Base-by-base conservation (phyloP, 2,797 vertebrate species). In the Martes flavigula region DNA sequence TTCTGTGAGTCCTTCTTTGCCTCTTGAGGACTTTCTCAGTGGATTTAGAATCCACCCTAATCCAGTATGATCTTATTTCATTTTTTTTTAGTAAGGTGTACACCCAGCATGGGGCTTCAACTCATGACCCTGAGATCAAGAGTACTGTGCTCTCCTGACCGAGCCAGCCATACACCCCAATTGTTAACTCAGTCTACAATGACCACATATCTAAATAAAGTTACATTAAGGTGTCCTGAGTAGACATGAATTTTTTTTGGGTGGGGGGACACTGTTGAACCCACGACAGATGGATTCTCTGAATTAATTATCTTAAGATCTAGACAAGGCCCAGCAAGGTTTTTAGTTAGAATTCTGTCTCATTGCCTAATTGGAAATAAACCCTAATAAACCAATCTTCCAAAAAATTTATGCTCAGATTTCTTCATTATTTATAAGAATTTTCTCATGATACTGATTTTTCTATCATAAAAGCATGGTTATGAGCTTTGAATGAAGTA, bases 361-460 rank as follows among this genome's bases (percentile, higher is more conserved):
- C 38, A 2, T 82, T 91, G 51, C 11, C 38, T 64, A 51, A 75
- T n/a, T 60, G 43, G 51, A 60, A 83, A 64, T 86, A 32, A 23
- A 89, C 32, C 38, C 72, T 79, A 66, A 72, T 73, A 72, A 91
- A 8, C n/a, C 87, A 87, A 17, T 38, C 25, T 51, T 91, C 35
- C 2, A 77, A 91, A 91, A 56, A 56, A 56, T 43, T 35, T 83
- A 0, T 48, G 32, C 83, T 56, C 56, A 40, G 12, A 60, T 87
- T 87, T 92, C 58, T 86, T 87, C 35, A 84, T 82, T 90, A 60
- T 82, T 35, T 93, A 30, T 58, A 88, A 84, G 88, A 60, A 40
- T 46, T 73, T 64, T 70, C 32, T 58, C 35, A 60, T 60, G 62
- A 40, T 43, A 68, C 6, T 87, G 56, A 75, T 90, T 73, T 79